These are phyloP conservation scores for Pipistrellus pipistrellus DNA, from an alignment of 2,797 vertebrate genomes.

Conservation along the genomic window DNA sequence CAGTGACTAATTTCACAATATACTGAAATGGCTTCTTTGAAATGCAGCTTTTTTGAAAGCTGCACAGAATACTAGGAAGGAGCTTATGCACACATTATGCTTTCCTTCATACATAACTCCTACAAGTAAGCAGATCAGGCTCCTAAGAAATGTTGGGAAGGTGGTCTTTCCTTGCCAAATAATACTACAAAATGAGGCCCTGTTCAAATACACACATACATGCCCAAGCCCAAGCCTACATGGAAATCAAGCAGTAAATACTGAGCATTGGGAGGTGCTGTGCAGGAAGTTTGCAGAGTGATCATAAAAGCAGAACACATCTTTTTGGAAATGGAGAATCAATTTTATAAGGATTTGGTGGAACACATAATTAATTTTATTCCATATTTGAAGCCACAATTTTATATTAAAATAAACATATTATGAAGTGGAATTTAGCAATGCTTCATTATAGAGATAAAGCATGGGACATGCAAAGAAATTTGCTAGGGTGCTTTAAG, in stretches of 20 bases:
- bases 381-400: constrained; percentile 35
- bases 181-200: background rate
- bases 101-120: background rate
- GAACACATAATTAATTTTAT: constrained; percentile 12
- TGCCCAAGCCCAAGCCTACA: background rate
- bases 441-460: background rate
- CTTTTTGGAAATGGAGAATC: background rate
- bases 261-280: background rate
- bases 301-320: background rate
- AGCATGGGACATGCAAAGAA: background rate
- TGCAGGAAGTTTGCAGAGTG: background rate
- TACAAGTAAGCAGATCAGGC: background rate
- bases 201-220: background rate
- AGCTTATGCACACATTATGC: background rate
- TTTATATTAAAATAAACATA: constrained; percentile 6
- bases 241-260: background rate
- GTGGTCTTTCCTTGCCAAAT: background rate
- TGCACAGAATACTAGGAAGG: background rate
- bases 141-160: background rate
- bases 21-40: constrained; percentile 56
- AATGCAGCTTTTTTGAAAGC: constrained; percentile 57
- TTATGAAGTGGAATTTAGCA: background rate
- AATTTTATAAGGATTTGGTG: constrained; percentile 12
- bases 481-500: background rate
- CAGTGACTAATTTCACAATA: constrained; percentile 73